A percentile compares a stretch with the other conserved stretches of the same genome.
Evolutionary conservation across 2,888 invertebrate genomes (phyloP).

Genomic region (Metalampra italica): DNA sequence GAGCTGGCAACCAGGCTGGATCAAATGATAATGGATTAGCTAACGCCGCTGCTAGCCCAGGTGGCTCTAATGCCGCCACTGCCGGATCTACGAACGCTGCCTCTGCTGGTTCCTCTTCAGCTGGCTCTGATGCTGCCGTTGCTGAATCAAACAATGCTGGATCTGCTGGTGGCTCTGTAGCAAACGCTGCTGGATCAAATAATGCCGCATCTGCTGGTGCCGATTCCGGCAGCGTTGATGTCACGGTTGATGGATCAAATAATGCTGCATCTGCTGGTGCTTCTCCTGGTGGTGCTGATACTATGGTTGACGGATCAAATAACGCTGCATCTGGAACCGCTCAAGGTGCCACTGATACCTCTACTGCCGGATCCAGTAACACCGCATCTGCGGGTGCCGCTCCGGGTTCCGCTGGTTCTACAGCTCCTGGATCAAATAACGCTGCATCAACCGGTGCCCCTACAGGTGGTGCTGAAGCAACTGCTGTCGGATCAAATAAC

Average conservation of each 20-base stretch:
- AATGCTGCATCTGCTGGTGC: background rate
- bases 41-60: background rate
- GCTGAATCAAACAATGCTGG: background rate
- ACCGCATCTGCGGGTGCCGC: background rate
- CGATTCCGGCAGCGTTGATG: background rate
- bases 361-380: background rate
- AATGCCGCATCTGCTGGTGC: background rate
- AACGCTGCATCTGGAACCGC: slow-evolving; percentile 15
- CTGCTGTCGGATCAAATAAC: background rate
- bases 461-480: slow-evolving; percentile 5
- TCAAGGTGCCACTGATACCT: slow-evolving; percentile 2
- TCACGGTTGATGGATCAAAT: background rate
- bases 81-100: background rate
- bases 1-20: background rate
- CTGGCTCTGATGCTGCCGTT: slow-evolving; percentile 1
- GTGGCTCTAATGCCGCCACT: background rate
- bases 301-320: slow-evolving; percentile 20
- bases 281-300: slow-evolving; percentile 3
- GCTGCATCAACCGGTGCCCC: slow-evolving; percentile 3
- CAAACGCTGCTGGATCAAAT: background rate
- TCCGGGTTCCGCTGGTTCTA: background rate
- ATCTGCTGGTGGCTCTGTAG: background rate
- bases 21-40: background rate
- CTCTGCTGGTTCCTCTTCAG: background rate
- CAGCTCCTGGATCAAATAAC: slow-evolving; percentile 3